phyloP scores from a whole-genome alignment of 2,113 vertebrate species.

The Oenanthe melanoleuca region DNA sequence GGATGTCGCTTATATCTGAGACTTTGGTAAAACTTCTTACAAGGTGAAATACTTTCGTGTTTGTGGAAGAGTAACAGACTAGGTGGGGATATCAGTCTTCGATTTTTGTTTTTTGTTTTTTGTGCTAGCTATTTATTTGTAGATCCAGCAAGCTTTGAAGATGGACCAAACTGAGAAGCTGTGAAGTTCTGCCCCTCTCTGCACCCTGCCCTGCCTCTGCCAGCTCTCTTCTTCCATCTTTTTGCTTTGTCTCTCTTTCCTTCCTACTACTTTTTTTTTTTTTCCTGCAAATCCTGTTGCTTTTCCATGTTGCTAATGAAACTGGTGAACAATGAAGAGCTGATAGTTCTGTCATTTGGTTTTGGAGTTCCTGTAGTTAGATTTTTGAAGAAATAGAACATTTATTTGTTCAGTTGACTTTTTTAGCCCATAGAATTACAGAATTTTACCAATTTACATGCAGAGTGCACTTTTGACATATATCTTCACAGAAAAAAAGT shows the following conservation, averaged over 20 bases:
- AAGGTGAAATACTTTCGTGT: not conserved
- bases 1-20: not conserved
- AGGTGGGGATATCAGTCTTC: not conserved
- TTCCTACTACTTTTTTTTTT: not conserved
- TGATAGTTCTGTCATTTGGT: not conserved
- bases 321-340: not conserved
- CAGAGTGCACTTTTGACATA: not conserved
- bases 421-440: not conserved
- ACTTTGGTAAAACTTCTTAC: not conserved
- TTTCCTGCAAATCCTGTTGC: not conserved
- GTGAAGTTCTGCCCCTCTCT: not conserved
- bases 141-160: not conserved
- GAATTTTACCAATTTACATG: not conserved
- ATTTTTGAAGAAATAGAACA: not conserved
- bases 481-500: not conserved
- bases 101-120: not conserved
- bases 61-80: not conserved
- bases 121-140: not conserved
- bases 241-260: not conserved
- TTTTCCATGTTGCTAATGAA: not conserved
- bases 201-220: rapidly evolving
- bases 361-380: not conserved
- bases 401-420: not conserved
- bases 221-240: not conserved
- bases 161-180: not conserved